These are phyloP conservation scores for Hypotaenidia okinawae DNA, from an alignment of 2,797 vertebrate species.

Conservation along the genomic window DNA sequence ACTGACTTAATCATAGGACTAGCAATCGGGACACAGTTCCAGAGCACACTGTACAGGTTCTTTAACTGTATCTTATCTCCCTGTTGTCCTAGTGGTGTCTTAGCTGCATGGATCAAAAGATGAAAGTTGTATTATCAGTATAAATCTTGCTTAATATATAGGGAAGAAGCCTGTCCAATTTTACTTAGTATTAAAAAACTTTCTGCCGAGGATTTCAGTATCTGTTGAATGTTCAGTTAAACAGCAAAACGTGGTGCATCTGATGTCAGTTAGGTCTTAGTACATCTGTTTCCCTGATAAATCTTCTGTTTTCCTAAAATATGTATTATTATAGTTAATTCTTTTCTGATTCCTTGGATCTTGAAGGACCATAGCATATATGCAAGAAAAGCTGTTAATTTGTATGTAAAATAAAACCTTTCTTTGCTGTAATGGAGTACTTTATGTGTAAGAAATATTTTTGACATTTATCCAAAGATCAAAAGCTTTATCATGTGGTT, in stretches of 20 bases:
- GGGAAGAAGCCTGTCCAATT: background rate
- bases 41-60: background rate
- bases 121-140: background rate
- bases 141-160: background rate
- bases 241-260: background rate
- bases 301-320: background rate
- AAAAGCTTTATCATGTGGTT: background rate
- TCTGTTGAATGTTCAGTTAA: background rate
- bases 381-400: background rate
- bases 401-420: background rate
- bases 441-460: background rate
- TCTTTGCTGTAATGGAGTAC: background rate
- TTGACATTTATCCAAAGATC: background rate
- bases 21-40: background rate
- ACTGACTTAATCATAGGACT: background rate
- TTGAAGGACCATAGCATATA: background rate
- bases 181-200: background rate
- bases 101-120: background rate
- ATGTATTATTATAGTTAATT: background rate
- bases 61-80: background rate
- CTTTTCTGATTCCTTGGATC: background rate
- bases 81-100: background rate
- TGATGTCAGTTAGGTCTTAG: background rate
- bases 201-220: background rate
- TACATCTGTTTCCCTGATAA: background rate